Conservation (phyloP, 2,888 invertebrate species). For the Ellobium chinense region DNA sequence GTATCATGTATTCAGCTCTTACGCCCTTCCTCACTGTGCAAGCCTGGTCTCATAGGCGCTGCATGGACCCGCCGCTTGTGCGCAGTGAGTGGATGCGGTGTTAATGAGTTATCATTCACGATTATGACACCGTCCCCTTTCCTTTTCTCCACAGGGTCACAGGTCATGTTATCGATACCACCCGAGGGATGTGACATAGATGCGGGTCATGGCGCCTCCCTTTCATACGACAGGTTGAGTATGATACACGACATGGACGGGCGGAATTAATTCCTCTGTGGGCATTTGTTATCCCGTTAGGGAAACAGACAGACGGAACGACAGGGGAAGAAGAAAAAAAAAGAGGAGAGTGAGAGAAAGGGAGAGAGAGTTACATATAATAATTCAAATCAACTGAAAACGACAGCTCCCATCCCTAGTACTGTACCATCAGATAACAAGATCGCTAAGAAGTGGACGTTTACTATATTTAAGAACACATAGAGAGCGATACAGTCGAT, state of each 20-base stretch:
- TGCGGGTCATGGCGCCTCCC: neutral
- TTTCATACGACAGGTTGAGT: neutral
- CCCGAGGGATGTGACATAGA: neutral
- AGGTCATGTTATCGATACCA: neutral
- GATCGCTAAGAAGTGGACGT: no score
- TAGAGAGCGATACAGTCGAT: no score
- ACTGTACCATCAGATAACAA: no score
- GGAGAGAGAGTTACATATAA: neutral
- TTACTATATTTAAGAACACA: no score
- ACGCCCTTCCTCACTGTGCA: no score
- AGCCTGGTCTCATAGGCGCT: neutral
- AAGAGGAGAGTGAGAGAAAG: neutral
- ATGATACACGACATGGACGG: neutral
- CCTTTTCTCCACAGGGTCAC: no score
- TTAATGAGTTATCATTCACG: neutral
- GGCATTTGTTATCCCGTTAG: neutral
- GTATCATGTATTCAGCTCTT: no score
- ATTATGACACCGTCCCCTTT: neutral
- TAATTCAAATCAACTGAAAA: no score
- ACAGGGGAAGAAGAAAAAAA: neutral
- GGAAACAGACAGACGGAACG: neutral
- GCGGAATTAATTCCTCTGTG: neutral
- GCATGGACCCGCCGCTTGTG: neutral
- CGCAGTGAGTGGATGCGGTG: neutral
- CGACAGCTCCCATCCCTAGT: no score